Evolutionary conservation across 2,113 vertebrate species (phyloP).

Genomic region (Xyliphius kryptos): DNA sequence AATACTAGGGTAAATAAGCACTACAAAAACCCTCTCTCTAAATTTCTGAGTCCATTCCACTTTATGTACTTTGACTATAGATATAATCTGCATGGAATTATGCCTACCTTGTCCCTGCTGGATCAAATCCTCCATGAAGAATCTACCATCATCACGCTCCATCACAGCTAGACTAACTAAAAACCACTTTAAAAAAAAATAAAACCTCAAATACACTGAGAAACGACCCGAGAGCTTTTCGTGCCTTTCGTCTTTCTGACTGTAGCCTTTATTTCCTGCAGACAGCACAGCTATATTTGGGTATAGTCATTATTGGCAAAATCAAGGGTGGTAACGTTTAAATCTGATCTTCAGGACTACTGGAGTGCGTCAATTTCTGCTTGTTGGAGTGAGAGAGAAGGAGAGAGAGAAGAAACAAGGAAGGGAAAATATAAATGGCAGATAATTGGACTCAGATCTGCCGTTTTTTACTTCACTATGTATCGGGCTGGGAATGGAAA

Average conservation of each 20-base stretch:
- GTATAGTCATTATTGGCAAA: slow-evolving; percentile 39
- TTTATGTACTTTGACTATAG: no score
- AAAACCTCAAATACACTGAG: slow-evolving; percentile 4
- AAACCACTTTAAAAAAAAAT: not conserved
- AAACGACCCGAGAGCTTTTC: slow-evolving; percentile 9
- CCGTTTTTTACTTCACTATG: slow-evolving; percentile 52
- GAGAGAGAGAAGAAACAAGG: slow-evolving; percentile 22
- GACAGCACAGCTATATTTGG: slow-evolving; percentile 20
- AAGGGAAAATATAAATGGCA: slow-evolving; percentile 54
- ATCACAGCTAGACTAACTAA: slow-evolving; percentile 38
- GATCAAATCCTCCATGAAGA: slow-evolving; percentile 79
- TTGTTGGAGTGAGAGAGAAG: slow-evolving; percentile 21
- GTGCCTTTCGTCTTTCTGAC: slow-evolving; percentile 19
- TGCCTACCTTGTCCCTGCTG: slow-evolving; percentile 78
- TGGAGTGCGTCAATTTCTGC: slow-evolving; percentile 43
- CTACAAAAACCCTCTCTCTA: no score
- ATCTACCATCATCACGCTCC: slow-evolving; percentile 54
- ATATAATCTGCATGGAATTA: no score
- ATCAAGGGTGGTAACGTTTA: slow-evolving; percentile 54
- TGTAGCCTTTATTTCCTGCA: slow-evolving; percentile 36
- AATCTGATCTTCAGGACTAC: no score
- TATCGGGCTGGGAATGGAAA: slow-evolving; percentile 46
- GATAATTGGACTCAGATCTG: slow-evolving; percentile 55
- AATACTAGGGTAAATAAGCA: no score
- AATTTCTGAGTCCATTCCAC: no score